Percentiles rank a stretch among this genome's conserved stretches.
These are phyloP conservation scores for Lomographa bimaculata DNA, from an alignment of 2,888 invertebrate genomes.

Conservation along the genomic window DNA sequence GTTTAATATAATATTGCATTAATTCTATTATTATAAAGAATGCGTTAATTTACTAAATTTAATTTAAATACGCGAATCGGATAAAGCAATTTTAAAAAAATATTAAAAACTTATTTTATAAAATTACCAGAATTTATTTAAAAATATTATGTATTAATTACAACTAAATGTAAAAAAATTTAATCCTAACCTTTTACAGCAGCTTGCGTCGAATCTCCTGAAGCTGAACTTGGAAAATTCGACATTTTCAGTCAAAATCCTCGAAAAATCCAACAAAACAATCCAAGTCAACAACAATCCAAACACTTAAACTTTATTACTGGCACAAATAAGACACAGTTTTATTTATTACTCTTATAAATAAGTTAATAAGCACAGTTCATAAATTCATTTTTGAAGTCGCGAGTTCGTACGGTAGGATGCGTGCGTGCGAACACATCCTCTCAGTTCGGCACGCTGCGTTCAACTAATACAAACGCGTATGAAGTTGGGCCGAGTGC, in stretches of 20 bases:
- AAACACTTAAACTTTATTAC: constrained; percentile 51
- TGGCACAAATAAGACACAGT: constrained; percentile 27
- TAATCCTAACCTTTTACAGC: constrained; percentile 66
- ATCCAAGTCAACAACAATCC: constrained; percentile 44
- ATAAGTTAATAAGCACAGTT: constrained; percentile 15
- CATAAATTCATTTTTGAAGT: constrained; percentile 42
- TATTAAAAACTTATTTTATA: too few species aligned
- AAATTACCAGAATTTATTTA: too few species aligned
- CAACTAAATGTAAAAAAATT: too few species aligned
- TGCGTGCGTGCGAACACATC: constrained; percentile 44
- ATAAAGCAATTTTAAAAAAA: too few species aligned
- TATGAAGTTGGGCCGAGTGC: constrained; percentile 58
- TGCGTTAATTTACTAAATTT: constrained; percentile 2
- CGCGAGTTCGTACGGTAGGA: constrained; percentile 46
- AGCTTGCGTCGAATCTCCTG: constrained; percentile 58
- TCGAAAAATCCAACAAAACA: constrained; percentile 43
- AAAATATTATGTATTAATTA: too few species aligned
- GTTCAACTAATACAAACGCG: constrained; percentile 60
- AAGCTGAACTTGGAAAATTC: constrained; percentile 49
- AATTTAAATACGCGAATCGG: too few species aligned
- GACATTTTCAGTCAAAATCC: constrained; percentile 63
- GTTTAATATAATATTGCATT: background rate
- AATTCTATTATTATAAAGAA: background rate
- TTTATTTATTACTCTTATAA: constrained; percentile 6
- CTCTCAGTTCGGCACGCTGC: constrained; percentile 47